Percentiles rank a stretch among this genome's conserved stretches.
phyloP scores from a whole-genome alignment of 2,888 invertebrate species.

The Pantelozetes paolii region DNA sequence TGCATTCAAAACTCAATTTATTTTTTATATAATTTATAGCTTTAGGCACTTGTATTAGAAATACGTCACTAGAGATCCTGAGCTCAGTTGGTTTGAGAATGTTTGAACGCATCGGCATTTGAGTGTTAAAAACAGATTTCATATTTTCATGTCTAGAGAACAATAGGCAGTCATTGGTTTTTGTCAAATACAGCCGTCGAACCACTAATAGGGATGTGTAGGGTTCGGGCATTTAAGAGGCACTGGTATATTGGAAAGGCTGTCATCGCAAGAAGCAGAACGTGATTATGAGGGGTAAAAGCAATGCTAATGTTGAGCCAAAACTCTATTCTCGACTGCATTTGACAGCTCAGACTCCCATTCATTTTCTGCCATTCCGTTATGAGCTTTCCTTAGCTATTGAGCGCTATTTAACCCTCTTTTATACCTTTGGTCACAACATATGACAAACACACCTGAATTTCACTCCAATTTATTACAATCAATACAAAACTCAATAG shows the following conservation, averaged over 20 bases:
- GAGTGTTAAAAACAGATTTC: conserved; percentile 28
- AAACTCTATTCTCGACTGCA: background rate
- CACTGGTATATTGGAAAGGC: background rate
- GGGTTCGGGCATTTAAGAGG: conserved; percentile 28
- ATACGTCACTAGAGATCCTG: conserved; percentile 3
- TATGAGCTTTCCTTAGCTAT: conserved; percentile 18
- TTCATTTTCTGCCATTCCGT: conserved; percentile 16
- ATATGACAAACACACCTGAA: conserved; percentile 27
- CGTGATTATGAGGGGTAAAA: conserved; percentile 32
- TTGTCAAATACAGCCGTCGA: conserved; percentile 24
- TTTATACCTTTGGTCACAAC: conserved; percentile 24
- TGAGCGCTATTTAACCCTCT: conserved; percentile 20
- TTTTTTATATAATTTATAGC: background rate
- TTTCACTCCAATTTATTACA: background rate
- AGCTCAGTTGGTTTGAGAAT: background rate
- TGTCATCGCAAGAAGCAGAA: conserved; percentile 26
- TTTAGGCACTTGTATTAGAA: conserved; percentile 5
- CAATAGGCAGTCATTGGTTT: conserved; percentile 33
- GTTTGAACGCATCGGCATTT: conserved; percentile 15
- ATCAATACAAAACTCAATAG: too few relatives aligned
- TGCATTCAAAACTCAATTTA: too few relatives aligned
- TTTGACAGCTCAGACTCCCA: conserved; percentile 34
- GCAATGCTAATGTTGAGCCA: conserved; percentile 25
- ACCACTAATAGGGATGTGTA: conserved; percentile 31
- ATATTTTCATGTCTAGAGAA: conserved; percentile 25